Conservation (phyloP, 2,888 invertebrate species). For the Altica lythri region DNA sequence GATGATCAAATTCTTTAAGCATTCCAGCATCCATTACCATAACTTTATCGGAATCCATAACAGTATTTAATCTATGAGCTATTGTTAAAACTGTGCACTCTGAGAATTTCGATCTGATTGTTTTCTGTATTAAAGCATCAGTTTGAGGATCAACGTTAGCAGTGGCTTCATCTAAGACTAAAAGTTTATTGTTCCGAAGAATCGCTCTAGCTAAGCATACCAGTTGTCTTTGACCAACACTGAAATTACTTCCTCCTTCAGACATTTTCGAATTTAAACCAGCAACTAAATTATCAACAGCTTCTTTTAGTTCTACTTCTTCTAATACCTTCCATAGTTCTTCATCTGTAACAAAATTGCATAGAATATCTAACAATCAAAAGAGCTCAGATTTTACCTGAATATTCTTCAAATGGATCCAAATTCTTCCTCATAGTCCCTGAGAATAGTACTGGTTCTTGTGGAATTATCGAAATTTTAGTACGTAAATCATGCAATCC, state of each 20-base stretch:
- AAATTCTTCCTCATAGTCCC: conserved; percentile 85
- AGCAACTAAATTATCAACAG: conserved; percentile 57
- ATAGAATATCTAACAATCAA: too few species aligned
- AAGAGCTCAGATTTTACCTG: conserved; percentile 28
- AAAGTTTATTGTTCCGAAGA: conserved; percentile 54
- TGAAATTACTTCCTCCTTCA: conserved; percentile 63
- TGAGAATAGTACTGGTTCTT: conserved; percentile 75
- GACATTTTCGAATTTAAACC: conserved; percentile 58
- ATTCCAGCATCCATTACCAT: conserved; percentile 80
- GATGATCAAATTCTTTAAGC: conserved; percentile 77
- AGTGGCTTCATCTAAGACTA: conserved; percentile 71
- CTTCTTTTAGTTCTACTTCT: conserved; percentile 77
- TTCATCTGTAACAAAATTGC: conserved; percentile 59
- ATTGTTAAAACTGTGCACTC: conserved; percentile 82
- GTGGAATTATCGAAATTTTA: conserved; percentile 64
- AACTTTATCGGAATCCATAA: conserved; percentile 82
- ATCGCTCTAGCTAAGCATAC: conserved; percentile 72
- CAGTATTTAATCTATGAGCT: conserved; percentile 81
- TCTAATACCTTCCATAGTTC: conserved; percentile 80
- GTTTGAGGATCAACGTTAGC: conserved; percentile 82
- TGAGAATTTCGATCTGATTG: conserved; percentile 74
- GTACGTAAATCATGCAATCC: conserved; percentile 60
- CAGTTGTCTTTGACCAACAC: conserved; percentile 67
- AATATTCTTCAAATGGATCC: conserved; percentile 84
- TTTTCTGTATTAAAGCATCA: conserved; percentile 75